A percentile compares a stretch with the other conserved stretches of the same genome.
Conservation (phyloP, 2,888 invertebrate genomes). For the Oscheius myriophilus region DNA sequence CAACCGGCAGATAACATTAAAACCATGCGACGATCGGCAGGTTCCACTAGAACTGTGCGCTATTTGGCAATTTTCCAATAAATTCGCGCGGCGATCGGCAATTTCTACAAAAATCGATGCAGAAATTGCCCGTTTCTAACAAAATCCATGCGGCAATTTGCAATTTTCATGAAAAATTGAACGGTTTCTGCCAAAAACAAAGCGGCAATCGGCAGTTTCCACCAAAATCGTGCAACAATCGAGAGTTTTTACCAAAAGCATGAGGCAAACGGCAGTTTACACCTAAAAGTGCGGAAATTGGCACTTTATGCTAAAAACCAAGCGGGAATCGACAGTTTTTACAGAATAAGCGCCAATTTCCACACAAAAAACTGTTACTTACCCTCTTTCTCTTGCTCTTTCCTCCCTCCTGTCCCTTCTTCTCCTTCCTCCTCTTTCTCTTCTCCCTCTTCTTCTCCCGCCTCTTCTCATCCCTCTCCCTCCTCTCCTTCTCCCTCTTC, state of each 20-base stretch:
- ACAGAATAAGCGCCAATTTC: no score
- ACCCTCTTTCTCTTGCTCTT: constrained; percentile 31
- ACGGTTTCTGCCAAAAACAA: no score
- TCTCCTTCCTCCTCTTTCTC: constrained; percentile 63
- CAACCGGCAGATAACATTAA: neutral
- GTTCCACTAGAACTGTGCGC: no score
- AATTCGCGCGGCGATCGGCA: neutral
- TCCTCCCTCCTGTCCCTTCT: constrained; percentile 50
- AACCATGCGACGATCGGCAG: no score
- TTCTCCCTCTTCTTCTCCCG: constrained; percentile 62
- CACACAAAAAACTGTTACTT: constrained; percentile 26
- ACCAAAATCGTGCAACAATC: neutral
- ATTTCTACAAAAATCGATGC: no score
- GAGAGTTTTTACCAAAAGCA: neutral
- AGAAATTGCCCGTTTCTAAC: no score
- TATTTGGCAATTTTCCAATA: no score
- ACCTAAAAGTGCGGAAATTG: neutral
- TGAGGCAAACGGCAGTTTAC: neutral
- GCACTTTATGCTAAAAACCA: neutral
- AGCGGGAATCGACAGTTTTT: no score
- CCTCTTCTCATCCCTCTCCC: constrained; percentile 44
- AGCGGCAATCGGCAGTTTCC: no score
- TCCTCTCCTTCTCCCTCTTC: constrained; percentile 41
- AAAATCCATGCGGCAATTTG: no score
- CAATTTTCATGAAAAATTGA: no score